Percentiles rank a stretch among this genome's conserved stretches.
phyloP scores from a whole-genome alignment of 2,888 invertebrate genomes.

The Drosophila phalerata region DNA sequence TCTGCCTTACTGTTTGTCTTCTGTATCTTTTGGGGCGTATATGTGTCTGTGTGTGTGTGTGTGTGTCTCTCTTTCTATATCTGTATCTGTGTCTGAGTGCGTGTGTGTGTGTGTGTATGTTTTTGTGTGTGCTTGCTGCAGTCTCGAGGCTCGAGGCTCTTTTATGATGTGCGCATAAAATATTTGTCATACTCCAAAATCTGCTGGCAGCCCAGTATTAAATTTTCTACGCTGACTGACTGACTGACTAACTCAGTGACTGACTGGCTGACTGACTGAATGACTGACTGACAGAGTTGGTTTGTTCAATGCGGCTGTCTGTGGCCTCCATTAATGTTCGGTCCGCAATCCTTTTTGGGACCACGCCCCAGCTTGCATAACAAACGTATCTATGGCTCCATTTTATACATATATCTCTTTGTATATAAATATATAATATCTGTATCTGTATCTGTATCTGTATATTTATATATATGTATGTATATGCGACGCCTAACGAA shows the following conservation, averaged over 20 bases:
- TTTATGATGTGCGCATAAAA: conserved; percentile 79
- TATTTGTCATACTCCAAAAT: conserved; percentile 76
- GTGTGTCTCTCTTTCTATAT: conserved; percentile 14
- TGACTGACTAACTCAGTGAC: conserved; percentile 23
- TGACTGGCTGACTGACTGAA: conserved; percentile 33
- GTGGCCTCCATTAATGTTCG: conserved; percentile 68
- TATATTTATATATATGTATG: conserved; percentile 34
- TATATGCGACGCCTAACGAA: conserved; percentile 77
- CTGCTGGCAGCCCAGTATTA: conserved; percentile 58
- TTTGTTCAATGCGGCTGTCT: conserved; percentile 47
- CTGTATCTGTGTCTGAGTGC: conserved; percentile 16
- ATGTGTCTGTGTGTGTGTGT: conserved; percentile 30
- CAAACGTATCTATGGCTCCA: conserved; percentile 67
- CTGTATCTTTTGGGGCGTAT: conserved; percentile 48
- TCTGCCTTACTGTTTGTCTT: conserved; percentile 34
- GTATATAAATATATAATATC: conserved; percentile 22
- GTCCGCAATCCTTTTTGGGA: conserved; percentile 73
- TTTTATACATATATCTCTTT: conserved; percentile 32
- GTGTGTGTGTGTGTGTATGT: conserved; percentile 16
- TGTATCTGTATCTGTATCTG: conserved; percentile 13
- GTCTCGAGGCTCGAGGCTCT: conserved; percentile 70
- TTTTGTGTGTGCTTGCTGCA: conserved; percentile 50
- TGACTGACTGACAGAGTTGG: conserved; percentile 24
- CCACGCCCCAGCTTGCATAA: conserved; percentile 79
- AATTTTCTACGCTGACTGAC: conserved; percentile 43